Conservation (phyloP, 2,797 vertebrate species). For the Liparis tanakae region DNA sequence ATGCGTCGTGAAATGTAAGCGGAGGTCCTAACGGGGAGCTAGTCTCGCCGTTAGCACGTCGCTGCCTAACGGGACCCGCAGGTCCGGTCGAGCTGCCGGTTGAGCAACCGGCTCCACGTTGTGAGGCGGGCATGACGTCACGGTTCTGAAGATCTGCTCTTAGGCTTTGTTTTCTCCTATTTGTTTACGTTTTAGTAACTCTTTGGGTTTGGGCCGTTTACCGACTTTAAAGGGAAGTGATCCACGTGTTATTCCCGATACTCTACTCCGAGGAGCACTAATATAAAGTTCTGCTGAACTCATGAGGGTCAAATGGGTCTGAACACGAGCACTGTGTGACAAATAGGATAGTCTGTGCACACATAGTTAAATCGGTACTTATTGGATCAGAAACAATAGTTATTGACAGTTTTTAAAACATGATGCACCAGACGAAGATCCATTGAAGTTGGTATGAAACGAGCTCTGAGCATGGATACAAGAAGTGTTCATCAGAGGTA, state of each 20-base stretch:
- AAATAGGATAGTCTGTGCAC: no score
- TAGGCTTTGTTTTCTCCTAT: background rate
- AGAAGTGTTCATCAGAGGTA: no score
- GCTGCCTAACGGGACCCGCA: background rate
- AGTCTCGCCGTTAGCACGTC: slow-evolving; percentile 28
- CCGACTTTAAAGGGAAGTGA: background rate
- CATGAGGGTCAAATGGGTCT: no score
- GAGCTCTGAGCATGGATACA: no score
- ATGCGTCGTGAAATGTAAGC: background rate
- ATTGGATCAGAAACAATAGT: no score
- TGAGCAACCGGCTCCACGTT: slow-evolving; percentile 34
- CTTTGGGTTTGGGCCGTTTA: background rate
- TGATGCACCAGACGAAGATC: no score
- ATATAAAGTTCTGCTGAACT: no score
- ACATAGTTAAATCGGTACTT: no score
- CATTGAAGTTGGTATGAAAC: no score
- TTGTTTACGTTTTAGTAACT: background rate
- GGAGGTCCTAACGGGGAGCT: slow-evolving; percentile 1
- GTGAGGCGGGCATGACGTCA: background rate
- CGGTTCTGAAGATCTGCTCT: background rate
- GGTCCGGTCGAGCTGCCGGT: slow-evolving; percentile 20
- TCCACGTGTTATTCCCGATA: background rate
- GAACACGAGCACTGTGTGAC: no score
- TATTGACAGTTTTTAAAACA: no score
- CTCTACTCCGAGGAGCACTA: no score